Conservation (phyloP, 1,140 invertebrate genomes). For the Heliothis subflexa region DNA sequence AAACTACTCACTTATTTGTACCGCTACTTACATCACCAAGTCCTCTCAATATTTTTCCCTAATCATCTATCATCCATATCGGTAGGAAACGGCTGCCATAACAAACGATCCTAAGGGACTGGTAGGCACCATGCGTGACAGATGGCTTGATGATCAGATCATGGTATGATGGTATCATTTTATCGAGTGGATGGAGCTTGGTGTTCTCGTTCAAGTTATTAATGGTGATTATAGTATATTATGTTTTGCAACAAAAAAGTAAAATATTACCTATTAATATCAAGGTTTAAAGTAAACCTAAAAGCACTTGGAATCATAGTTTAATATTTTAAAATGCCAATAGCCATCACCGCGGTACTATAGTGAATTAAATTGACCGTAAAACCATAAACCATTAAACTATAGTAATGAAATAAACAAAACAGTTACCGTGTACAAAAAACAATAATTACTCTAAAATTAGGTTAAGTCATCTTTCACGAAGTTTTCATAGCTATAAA, state of each 20-base stretch:
- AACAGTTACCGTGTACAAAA: background rate
- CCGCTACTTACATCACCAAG: background rate
- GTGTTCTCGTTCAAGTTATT: background rate
- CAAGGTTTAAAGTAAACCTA: too few species aligned
- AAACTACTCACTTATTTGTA: too few species aligned
- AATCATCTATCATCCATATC: conserved; percentile 37
- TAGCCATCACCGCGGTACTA: too few species aligned
- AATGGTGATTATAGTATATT: too few species aligned
- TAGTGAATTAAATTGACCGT: too few species aligned
- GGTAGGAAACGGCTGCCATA: conserved; percentile 29
- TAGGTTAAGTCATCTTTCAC: background rate
- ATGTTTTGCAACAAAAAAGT: too few species aligned
- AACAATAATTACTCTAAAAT: background rate
- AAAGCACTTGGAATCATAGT: too few species aligned
- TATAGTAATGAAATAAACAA: too few species aligned
- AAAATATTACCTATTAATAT: too few species aligned
- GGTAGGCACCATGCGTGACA: conserved; percentile 13
- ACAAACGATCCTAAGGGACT: conserved; percentile 17
- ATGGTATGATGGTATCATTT: background rate
- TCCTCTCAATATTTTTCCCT: conserved; percentile 7
- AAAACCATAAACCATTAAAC: too few species aligned
- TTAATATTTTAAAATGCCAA: too few species aligned
- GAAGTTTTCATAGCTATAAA: background rate
- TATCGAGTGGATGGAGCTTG: background rate
- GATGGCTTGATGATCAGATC: conserved; percentile 16